These are phyloP conservation scores for Hypolimnas misippus DNA, from an alignment of 2,888 invertebrate species.

Conservation along the genomic window DNA sequence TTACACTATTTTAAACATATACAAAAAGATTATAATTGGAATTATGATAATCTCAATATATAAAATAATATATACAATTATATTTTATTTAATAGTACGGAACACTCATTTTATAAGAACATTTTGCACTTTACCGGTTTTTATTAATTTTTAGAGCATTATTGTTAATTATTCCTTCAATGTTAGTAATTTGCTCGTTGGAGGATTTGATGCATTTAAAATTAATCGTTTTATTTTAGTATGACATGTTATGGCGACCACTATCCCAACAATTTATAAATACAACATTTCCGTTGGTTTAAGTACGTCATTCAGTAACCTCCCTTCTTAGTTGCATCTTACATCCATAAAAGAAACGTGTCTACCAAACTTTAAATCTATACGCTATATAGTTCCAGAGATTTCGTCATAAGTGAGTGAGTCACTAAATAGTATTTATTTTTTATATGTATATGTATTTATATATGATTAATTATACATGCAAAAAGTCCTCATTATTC, in stretches of 20 bases:
- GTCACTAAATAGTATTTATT: background rate
- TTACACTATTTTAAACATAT: too few species aligned
- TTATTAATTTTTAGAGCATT: constrained; percentile 2
- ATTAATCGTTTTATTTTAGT: constrained; percentile 2
- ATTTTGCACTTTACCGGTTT: background rate
- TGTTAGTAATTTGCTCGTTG: background rate
- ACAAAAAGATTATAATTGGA: too few species aligned
- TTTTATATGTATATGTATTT: background rate
- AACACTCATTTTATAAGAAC: background rate
- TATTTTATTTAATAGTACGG: too few species aligned
- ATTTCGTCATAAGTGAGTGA: background rate
- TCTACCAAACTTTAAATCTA: too few species aligned
- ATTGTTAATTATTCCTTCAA: background rate
- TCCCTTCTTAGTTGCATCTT: too few species aligned
- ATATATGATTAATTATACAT: background rate
- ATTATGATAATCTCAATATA: too few species aligned
- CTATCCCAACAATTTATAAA: too few species aligned
- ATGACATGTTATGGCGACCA: background rate
- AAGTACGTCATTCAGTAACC: too few species aligned
- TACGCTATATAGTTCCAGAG: too few species aligned
- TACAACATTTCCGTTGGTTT: too few species aligned
- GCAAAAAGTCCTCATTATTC: background rate
- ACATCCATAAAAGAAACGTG: too few species aligned
- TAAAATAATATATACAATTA: too few species aligned
- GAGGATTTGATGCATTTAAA: constrained; percentile 13